Conservation (phyloP, 2,888 invertebrate genomes). For the Stenodema calcarata region DNA sequence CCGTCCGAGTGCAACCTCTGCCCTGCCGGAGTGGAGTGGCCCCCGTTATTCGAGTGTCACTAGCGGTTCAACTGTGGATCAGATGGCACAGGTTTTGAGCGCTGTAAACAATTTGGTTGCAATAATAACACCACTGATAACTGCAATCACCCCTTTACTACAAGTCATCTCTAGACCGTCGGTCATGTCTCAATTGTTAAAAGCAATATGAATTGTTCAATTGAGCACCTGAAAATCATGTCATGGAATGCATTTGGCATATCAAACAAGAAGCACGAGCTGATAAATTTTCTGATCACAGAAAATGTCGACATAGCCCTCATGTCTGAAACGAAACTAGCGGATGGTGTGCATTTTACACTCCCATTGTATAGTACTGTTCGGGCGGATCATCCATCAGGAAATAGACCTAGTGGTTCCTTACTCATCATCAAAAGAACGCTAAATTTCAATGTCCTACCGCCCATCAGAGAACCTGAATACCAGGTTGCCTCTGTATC, state of each 20-base stretch:
- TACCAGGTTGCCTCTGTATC: neutral
- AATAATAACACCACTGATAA: neutral
- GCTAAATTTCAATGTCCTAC: neutral
- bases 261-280: too few species aligned
- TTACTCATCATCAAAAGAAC: neutral
- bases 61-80: neutral
- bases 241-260: too few species aligned
- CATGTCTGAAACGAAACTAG: too few species aligned
- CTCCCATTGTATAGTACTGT: neutral
- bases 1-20: neutral
- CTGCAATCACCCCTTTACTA: too few species aligned
- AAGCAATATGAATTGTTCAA: neutral
- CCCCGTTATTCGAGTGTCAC: neutral
- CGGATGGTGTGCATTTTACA: neutral
- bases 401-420: neutral
- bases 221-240: too few species aligned
- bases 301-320: too few species aligned
- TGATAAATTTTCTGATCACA: neutral
- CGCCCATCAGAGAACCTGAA: too few species aligned
- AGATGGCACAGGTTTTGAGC: neutral
- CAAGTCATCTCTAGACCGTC: too few species aligned
- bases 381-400: neutral
- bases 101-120: neutral
- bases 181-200: neutral
- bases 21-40: neutral